phyloP scores from a whole-genome alignment of 2,113 vertebrate species.

The Nansenia antarctica region DNA sequence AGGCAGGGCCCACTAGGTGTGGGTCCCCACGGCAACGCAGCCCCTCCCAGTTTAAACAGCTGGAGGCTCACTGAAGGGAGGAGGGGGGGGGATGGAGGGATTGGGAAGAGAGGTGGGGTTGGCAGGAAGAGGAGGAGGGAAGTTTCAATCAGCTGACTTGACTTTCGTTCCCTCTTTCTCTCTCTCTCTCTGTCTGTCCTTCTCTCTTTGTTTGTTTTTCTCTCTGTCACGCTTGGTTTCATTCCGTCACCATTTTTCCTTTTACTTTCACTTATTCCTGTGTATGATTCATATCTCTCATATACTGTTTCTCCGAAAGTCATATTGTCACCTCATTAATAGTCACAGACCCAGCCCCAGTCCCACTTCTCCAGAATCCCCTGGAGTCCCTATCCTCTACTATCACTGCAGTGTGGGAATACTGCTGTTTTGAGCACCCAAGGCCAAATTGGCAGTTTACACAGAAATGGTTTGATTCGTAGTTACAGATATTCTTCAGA shows the following conservation, averaged over 20 bases:
- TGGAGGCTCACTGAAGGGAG: neutral
- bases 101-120: neutral
- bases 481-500: too few species aligned
- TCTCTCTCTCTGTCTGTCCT: neutral
- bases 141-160: constrained; percentile 30
- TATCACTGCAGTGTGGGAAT: too few species aligned
- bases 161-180: neutral
- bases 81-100: neutral
- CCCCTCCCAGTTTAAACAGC: constrained; percentile 58
- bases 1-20: constrained; percentile 64
- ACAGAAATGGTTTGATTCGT: too few species aligned
- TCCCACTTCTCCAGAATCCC: neutral
- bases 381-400: neutral
- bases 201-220: too few species aligned
- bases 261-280: constrained; percentile 3
- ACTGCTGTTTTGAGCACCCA: too few species aligned
- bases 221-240: neutral
- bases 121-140: constrained; percentile 18
- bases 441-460: too few species aligned
- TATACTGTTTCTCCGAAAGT: neutral
- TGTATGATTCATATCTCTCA: constrained; percentile 31
- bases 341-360: too few species aligned
- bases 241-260: neutral
- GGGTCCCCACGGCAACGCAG: constrained; percentile 52
- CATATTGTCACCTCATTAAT: too few species aligned